phyloP scores from a whole-genome alignment of 2,113 vertebrate genomes.

The Girardinichthys multiradiatus region DNA sequence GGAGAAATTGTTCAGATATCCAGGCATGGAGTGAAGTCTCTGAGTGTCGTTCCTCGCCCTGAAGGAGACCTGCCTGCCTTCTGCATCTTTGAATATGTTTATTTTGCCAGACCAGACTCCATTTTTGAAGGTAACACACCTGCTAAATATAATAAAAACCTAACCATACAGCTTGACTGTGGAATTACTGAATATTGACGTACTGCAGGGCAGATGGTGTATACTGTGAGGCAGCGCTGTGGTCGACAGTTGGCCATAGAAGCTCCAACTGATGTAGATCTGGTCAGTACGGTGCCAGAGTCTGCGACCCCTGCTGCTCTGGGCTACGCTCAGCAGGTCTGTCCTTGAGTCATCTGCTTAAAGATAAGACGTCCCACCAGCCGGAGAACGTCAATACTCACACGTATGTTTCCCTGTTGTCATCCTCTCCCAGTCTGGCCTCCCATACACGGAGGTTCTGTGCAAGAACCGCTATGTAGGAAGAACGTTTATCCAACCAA shows the following conservation, averaged over 20 bases:
- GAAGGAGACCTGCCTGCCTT: slow-evolving; percentile 90
- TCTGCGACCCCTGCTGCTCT: slow-evolving; percentile 97
- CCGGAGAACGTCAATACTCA: neutral
- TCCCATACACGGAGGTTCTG: slow-evolving; percentile 94
- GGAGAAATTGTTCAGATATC: slow-evolving; percentile 98
- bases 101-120: slow-evolving; percentile 98
- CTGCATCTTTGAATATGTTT: slow-evolving; percentile 99
- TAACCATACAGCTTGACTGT: neutral
- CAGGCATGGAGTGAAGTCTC: slow-evolving; percentile 84
- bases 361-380: neutral
- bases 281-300: slow-evolving; percentile 98
- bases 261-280: slow-evolving; percentile 91
- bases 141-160: neutral
- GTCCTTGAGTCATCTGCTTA: neutral
- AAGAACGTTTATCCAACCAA: slow-evolving; percentile 97
- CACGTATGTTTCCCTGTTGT: neutral
- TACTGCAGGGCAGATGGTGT: slow-evolving; percentile 95
- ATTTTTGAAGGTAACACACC: slow-evolving; percentile 90
- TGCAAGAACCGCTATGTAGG: slow-evolving; percentile 99
- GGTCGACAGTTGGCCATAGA: slow-evolving; percentile 94
- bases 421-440: slow-evolving; percentile 81
- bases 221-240: slow-evolving; percentile 92
- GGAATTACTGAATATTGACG: neutral
- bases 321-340: slow-evolving; percentile 92
- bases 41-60: slow-evolving; percentile 86